These are phyloP conservation scores for Phacellophora camtschatica DNA, from an alignment of 30 jellyfish, hydroid and myxozoan species.

Conservation along the genomic window DNA sequence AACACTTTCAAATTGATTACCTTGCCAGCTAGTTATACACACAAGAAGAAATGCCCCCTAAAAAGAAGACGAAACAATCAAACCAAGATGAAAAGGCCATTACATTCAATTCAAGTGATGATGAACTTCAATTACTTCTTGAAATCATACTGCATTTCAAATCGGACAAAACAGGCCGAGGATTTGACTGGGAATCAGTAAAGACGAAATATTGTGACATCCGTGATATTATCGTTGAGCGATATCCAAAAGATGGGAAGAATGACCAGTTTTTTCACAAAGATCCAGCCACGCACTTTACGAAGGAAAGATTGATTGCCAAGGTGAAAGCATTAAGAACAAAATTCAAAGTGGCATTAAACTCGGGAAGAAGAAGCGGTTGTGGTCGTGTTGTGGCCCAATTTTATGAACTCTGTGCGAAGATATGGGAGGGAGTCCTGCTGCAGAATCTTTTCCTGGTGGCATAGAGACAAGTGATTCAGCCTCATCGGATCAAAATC, in stretches of 20 bases:
- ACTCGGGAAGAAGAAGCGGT: neutral
- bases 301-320: neutral
- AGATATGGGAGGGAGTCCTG: conserved; percentile 1
- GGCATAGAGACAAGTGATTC: conserved; percentile 1
- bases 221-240: neutral
- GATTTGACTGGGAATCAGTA: neutral
- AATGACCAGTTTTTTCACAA: neutral
- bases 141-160: too few species aligned
- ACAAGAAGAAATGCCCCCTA: too few species aligned
- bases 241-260: neutral
- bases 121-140: too few species aligned
- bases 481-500: too few species aligned
- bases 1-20: too few species aligned
- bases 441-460: neutral
- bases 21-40: too few species aligned
- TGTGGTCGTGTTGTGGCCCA: neutral
- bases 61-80: too few species aligned
- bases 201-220: neutral
- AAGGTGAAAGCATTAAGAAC: neutral
- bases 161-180: too few species aligned
- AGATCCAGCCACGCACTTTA: neutral
- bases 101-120: too few species aligned
- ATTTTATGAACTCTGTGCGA: neutral
- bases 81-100: too few species aligned
- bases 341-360: neutral